These are phyloP conservation scores for Pseudomyrmex dendroicus DNA, from an alignment of 1,140 invertebrate genomes.

Conservation along the genomic window DNA sequence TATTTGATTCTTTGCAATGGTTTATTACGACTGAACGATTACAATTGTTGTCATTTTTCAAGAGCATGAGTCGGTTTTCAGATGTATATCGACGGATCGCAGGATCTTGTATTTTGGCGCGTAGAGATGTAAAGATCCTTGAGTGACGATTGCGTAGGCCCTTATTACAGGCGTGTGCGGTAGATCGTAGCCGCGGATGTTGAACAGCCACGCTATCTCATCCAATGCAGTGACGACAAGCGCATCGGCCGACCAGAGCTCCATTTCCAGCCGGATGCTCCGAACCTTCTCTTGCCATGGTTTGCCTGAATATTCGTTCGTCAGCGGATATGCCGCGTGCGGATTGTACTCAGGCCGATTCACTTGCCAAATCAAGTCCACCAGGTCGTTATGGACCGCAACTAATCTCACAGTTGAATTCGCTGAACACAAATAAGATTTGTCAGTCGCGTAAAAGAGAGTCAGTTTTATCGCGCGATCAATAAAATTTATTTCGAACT, in stretches of 20 bases:
- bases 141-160: slow-evolving; percentile 91
- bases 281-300: slow-evolving; percentile 91
- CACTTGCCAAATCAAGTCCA: slow-evolving; percentile 93
- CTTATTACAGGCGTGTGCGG: slow-evolving; percentile 94
- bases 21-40: too few relatives aligned
- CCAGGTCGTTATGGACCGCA: slow-evolving; percentile 89
- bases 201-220: slow-evolving; percentile 97
- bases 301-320: slow-evolving; percentile 88
- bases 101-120: slow-evolving; percentile 87
- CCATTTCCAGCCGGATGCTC: slow-evolving; percentile 89
- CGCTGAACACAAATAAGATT: slow-evolving; percentile 71
- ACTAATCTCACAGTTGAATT: slow-evolving; percentile 87
- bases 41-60: too few relatives aligned
- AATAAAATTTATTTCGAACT: slow-evolving; percentile 5
- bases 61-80: slow-evolving; percentile 87
- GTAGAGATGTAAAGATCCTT: slow-evolving; percentile 88
- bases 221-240: slow-evolving; percentile 95
- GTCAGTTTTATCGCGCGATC: background rate
- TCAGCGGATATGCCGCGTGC: slow-evolving; percentile 85
- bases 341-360: slow-evolving; percentile 85
- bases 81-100: slow-evolving; percentile 84
- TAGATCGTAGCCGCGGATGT: slow-evolving; percentile 96
- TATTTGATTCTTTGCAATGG: too few relatives aligned
- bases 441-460: slow-evolving; percentile 41
- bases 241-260: slow-evolving; percentile 88